Evolutionary conservation across 92 coral and sea anemone species (phyloP).

Genomic region (Palythoa grandiflora): DNA sequence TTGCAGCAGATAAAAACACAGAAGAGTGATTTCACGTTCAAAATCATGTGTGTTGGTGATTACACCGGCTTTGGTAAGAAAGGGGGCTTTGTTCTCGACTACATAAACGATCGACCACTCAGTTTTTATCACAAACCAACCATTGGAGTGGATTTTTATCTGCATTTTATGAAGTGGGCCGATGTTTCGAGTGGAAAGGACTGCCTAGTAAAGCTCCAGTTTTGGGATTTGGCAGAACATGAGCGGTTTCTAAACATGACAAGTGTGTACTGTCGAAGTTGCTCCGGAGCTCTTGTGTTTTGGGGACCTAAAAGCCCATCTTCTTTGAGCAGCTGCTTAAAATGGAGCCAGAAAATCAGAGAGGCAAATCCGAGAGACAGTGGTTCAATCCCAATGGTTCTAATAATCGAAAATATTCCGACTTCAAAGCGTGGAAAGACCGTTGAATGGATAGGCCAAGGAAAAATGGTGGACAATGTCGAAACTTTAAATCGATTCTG

Average conservation of each 20-base stretch:
- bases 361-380: constrained; percentile 77
- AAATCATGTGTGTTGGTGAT: constrained; percentile 90
- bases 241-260: constrained; percentile 93
- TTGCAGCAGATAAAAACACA: constrained; percentile 79
- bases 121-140: constrained; percentile 93
- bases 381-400: constrained; percentile 79
- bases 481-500: constrained; percentile 82
- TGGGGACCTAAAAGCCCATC: constrained; percentile 97
- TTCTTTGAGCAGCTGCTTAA: constrained; percentile 76
- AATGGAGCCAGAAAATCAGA: constrained; percentile 88
- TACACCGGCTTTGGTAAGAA: constrained; percentile 93
- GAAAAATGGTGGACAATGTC: constrained; percentile 77
- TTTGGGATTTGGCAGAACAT: constrained; percentile 95
- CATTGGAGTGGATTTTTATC: constrained; percentile 88
- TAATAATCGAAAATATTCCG: constrained; percentile 89
- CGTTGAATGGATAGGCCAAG: constrained; percentile 84
- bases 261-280: constrained; percentile 80
- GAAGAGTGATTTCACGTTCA: constrained; percentile 86
- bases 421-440: constrained; percentile 86
- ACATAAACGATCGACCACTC: constrained; percentile 82
- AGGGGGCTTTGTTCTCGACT: constrained; percentile 88
- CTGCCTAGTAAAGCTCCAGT: constrained; percentile 79
- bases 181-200: constrained; percentile 66
- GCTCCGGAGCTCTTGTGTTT: constrained; percentile 87
- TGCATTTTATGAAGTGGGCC: constrained; percentile 79